Conservation (phyloP, 2,797 vertebrate species). For the Strix occidentalis region DNA sequence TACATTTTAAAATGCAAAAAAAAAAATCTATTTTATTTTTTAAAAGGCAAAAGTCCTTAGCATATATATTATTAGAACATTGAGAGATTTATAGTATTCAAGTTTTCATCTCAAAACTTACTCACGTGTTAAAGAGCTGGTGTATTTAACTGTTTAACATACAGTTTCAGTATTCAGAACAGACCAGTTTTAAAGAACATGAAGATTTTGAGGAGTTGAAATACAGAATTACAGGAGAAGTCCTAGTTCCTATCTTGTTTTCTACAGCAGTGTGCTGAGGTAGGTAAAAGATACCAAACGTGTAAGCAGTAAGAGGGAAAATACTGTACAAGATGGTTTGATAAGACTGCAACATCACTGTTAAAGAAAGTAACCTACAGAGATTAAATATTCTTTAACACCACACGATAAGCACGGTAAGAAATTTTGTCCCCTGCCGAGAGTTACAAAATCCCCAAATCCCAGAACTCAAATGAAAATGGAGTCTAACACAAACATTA, state of each 20-base stretch:
- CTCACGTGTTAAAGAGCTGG: background rate
- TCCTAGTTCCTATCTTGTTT: background rate
- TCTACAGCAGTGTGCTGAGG: background rate
- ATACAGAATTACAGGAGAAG: background rate
- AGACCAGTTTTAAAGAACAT: background rate
- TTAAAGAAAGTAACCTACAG: background rate
- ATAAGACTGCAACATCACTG: background rate
- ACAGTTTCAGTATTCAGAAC: background rate
- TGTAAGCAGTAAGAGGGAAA: background rate
- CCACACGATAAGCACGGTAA: rapidly evolving
- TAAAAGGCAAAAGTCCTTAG: background rate
- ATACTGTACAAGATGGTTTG: background rate
- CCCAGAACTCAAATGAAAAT: background rate
- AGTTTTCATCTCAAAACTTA: background rate
- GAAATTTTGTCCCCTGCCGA: background rate
- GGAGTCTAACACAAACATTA: background rate
- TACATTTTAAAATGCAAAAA: background rate
- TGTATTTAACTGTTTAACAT: background rate
- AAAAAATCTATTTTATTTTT: background rate
- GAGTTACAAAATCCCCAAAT: background rate
- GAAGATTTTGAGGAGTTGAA: background rate
- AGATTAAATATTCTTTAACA: background rate
- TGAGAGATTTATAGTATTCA: background rate
- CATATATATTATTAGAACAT: background rate
- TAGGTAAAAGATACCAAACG: background rate